Conservation (phyloP, 2,888 invertebrate genomes). For the Tetragonula carbonaria region DNA sequence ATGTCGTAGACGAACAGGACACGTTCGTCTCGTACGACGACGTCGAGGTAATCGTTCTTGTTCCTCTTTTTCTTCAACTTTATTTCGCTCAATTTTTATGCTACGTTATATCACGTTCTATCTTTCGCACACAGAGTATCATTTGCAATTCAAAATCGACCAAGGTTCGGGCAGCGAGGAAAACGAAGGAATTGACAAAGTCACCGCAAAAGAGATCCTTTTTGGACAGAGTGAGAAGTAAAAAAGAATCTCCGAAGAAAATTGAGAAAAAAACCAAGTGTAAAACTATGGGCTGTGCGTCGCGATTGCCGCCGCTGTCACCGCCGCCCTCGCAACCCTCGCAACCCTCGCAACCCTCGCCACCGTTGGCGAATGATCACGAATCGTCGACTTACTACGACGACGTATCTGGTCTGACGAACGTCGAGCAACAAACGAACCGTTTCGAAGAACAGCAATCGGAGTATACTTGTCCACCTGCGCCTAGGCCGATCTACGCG, state of each 20-base stretch:
- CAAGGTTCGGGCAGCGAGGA: constrained; percentile 37
- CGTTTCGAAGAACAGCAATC: constrained; percentile 57
- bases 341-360: not conserved
- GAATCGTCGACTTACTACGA: constrained; percentile 74
- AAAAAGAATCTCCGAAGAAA: constrained; percentile 59
- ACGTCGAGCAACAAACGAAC: constrained; percentile 23
- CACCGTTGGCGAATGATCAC: constrained; percentile 9
- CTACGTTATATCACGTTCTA: not conserved
- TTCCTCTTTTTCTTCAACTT: not conserved
- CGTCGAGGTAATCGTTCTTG: constrained; percentile 54
- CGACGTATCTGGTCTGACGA: constrained; percentile 64
- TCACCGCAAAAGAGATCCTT: constrained; percentile 76
- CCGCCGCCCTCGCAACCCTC: not conserved
- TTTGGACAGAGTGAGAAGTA: constrained; percentile 73
- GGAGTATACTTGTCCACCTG: constrained; percentile 77
- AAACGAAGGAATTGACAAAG: constrained; percentile 55
- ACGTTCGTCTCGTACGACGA: constrained; percentile 63
- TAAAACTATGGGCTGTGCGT: constrained; percentile 21
- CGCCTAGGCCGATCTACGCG: constrained; percentile 76
- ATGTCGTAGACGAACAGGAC: not conserved
- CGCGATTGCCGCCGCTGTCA: not conserved
- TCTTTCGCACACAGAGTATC: constrained; percentile 27
- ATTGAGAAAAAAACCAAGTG: constrained; percentile 48
- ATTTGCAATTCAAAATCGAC: constrained; percentile 12
- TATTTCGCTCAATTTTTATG: not conserved